phyloP scores from a whole-genome alignment of 2,888 invertebrate species.

The Cheilosia pagana region DNA sequence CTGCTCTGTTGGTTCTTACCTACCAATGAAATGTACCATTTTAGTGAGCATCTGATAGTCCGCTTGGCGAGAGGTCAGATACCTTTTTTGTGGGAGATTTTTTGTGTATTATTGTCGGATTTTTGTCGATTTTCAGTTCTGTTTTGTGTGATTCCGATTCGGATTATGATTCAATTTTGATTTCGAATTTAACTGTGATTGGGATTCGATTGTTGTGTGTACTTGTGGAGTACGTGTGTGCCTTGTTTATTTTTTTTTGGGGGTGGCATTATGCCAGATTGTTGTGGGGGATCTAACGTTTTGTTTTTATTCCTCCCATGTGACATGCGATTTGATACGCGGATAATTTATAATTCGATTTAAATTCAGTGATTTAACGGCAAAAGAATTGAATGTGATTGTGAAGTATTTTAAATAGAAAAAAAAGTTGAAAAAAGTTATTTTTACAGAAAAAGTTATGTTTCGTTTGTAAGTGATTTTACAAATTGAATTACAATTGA shows the following conservation, averaged over 20 bases:
- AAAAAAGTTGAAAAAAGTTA: not conserved
- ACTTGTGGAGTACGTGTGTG: not conserved
- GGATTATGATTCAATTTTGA: constrained; percentile 33
- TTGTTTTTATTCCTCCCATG: constrained; percentile 24
- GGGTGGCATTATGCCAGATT: constrained; percentile 30
- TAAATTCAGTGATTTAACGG: constrained; percentile 29
- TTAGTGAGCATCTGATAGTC: constrained; percentile 84
- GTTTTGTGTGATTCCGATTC: constrained; percentile 24
- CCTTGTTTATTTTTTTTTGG: not conserved
- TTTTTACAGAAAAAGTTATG: not conserved
- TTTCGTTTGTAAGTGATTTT: constrained; percentile 7
- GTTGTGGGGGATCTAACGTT: constrained; percentile 41
- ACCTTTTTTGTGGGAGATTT: constrained; percentile 73
- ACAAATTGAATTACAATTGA: constrained; percentile 12
- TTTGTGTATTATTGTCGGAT: constrained; percentile 43
- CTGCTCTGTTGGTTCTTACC: constrained; percentile 70
- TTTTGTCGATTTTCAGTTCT: constrained; percentile 37
- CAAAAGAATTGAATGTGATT: constrained; percentile 10
- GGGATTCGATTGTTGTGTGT: constrained; percentile 30
- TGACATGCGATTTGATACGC: constrained; percentile 43
- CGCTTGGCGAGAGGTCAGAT: constrained; percentile 83
- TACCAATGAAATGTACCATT: constrained; percentile 78
- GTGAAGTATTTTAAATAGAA: constrained; percentile 14
- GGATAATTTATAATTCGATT: constrained; percentile 9
- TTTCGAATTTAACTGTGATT: constrained; percentile 30